Percentiles rank a stretch among this genome's conserved stretches.
Conservation (phyloP, 64 coral and sea anemone species). For the Montipora sp. region DNA sequence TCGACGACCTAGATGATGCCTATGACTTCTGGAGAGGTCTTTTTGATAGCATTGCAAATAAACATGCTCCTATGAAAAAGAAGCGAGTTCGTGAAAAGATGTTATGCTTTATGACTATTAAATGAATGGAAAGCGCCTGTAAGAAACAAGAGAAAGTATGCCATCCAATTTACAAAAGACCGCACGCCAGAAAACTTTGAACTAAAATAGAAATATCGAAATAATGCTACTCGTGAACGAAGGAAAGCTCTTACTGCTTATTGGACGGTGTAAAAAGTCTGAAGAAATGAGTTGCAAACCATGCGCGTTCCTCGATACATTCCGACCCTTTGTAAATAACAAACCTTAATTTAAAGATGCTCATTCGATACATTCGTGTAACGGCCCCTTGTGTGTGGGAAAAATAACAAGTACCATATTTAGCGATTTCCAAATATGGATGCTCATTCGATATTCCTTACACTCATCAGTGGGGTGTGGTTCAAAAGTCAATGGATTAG, state of each 20-base stretch:
- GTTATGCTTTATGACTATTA: conserved; percentile 2
- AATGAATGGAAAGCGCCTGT: not conserved
- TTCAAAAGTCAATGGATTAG: too few relatives aligned
- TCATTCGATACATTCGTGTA: not conserved
- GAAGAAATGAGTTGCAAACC: not conserved
- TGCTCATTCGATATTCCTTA: conserved; percentile 12
- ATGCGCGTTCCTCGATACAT: not conserved
- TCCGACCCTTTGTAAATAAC: not conserved
- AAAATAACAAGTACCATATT: too few relatives aligned
- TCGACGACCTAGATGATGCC: conserved; percentile 2
- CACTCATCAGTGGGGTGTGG: too few relatives aligned
- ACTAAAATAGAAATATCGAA: conserved; percentile 16
- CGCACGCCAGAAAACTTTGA: conserved; percentile 30
- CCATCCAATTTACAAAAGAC: conserved; percentile 30
- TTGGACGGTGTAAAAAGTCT: too few relatives aligned
- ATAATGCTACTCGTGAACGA: conserved; percentile 21
- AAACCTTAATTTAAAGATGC: not conserved
- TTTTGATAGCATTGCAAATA: conserved; percentile 36
- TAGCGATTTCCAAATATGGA: too few relatives aligned
- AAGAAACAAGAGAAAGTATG: conserved; percentile 13
- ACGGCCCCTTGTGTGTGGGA: too few relatives aligned
- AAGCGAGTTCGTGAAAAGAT: conserved; percentile 21
- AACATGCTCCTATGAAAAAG: conserved; percentile 42
- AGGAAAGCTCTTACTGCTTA: not conserved
- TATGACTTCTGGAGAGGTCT: conserved; percentile 11